Percentiles rank a stretch among this genome's conserved stretches.
Evolutionary conservation across 2,797 vertebrate genomes (phyloP).

Genomic region (Enteromius fasciolatus): DNA sequence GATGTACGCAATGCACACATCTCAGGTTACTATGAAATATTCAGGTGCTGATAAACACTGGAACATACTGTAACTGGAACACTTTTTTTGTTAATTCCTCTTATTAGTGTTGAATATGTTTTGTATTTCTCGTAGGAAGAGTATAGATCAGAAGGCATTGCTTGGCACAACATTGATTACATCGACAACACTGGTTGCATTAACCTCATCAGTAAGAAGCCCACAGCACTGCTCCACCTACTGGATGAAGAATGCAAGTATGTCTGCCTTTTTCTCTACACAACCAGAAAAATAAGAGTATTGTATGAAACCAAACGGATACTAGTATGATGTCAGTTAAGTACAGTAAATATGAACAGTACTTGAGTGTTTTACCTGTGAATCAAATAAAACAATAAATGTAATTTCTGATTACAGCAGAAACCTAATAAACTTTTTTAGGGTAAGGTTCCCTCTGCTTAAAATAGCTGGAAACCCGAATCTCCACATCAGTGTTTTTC

Average conservation of each 20-base stretch:
- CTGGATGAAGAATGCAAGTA: conserved; percentile 99
- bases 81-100: too few relatives aligned
- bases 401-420: neutral
- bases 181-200: conserved; percentile 96
- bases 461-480: conserved; percentile 50
- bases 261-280: conserved; percentile 66
- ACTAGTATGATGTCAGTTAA: neutral
- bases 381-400: neutral
- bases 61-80: too few relatives aligned
- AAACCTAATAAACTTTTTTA: neutral
- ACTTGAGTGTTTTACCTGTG: neutral
- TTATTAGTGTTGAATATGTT: conserved; percentile 23
- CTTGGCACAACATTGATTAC: conserved; percentile 95
- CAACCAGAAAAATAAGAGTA: neutral
- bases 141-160: conserved; percentile 91
- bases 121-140: conserved; percentile 83
- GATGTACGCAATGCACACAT: neutral
- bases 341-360: neutral
- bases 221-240: conserved; percentile 93
- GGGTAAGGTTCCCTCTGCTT: neutral
- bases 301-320: neutral
- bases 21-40: neutral
- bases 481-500: conserved; percentile 24
- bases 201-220: conserved; percentile 96
- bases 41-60: neutral